Percentiles rank a stretch among this genome's conserved stretches.
Evolutionary conservation across 2,113 vertebrate species (phyloP).

Genomic region (Erpornis zantholeuca): DNA sequence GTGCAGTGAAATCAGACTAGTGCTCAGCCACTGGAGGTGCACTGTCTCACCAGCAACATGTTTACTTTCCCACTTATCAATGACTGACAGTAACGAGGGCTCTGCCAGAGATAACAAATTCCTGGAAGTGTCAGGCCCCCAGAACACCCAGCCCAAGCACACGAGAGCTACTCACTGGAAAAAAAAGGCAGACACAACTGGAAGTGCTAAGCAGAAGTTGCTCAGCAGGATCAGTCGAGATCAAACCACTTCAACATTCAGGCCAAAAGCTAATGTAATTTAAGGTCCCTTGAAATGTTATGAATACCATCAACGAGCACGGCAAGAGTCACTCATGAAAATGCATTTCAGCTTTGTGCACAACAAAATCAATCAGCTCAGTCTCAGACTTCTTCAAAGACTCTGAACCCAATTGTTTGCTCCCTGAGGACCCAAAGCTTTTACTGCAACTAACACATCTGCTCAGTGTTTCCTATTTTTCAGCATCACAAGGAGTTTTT

Average conservation of each 20-base stretch:
- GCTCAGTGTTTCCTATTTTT: constrained; percentile 10
- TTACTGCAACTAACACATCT: constrained; percentile 16
- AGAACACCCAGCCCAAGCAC: not conserved
- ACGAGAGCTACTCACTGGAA: not conserved
- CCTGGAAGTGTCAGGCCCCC: constrained; percentile 21
- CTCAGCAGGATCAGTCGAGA: not conserved
- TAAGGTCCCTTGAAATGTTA: constrained; percentile 33
- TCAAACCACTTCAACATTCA: not conserved
- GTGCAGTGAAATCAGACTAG: not conserved
- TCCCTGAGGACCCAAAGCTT: constrained; percentile 21
- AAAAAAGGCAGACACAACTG: not conserved
- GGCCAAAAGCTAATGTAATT: not conserved
- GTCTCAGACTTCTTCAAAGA: constrained; percentile 20
- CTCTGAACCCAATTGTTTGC: not conserved
- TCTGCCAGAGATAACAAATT: constrained; percentile 40
- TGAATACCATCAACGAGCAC: not conserved
- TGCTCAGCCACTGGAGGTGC: not conserved
- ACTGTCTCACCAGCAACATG: not conserved
- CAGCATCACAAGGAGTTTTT: not conserved
- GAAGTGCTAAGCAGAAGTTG: not conserved
- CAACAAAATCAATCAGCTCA: not conserved
- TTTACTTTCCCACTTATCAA: constrained; percentile 38
- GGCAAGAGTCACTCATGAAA: not conserved
- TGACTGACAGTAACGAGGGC: not conserved
- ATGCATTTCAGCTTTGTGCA: constrained; percentile 1